phyloP scores from a whole-genome alignment of 1,140 invertebrate species.

The Eriocheir sinensis region DNA sequence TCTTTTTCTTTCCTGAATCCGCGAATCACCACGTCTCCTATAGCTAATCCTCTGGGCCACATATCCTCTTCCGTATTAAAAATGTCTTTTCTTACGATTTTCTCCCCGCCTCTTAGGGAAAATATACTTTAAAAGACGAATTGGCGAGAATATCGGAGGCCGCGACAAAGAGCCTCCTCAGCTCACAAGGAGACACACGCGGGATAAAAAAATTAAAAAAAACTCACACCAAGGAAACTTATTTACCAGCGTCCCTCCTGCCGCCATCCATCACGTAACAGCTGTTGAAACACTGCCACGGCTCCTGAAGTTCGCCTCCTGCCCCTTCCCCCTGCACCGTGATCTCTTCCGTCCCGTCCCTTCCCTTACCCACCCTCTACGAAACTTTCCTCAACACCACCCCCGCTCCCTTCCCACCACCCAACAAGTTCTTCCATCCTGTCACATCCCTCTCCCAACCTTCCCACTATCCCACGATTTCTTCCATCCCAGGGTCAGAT shows the following conservation, averaged over 20 bases:
- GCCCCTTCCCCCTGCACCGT: neutral
- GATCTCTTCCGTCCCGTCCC: no score
- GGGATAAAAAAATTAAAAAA: neutral
- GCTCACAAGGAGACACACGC: neutral
- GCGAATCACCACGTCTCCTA: neutral
- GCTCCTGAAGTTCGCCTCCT: neutral
- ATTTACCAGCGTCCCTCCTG: neutral
- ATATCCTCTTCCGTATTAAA: neutral
- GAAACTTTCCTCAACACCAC: no score
- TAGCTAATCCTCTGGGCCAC: neutral
- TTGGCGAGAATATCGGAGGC: neutral
- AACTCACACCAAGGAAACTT: neutral
- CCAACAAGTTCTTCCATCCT: no score
- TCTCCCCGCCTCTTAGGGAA: neutral
- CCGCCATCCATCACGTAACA: neutral
- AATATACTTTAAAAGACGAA: neutral
- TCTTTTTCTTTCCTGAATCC: no score
- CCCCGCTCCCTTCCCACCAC: no score
- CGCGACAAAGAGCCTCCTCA: neutral
- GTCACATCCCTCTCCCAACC: no score
- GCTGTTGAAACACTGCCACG: slow-evolving; percentile 20
- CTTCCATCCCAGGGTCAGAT: no score
- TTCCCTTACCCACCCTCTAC: no score
- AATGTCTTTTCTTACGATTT: slow-evolving; percentile 12
- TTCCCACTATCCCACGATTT: no score